Evolutionary conservation across 2,113 vertebrate genomes (phyloP), one percentile per base, ranked within the genome.

Genomic region (Chaetodon trifascialis): DNA sequence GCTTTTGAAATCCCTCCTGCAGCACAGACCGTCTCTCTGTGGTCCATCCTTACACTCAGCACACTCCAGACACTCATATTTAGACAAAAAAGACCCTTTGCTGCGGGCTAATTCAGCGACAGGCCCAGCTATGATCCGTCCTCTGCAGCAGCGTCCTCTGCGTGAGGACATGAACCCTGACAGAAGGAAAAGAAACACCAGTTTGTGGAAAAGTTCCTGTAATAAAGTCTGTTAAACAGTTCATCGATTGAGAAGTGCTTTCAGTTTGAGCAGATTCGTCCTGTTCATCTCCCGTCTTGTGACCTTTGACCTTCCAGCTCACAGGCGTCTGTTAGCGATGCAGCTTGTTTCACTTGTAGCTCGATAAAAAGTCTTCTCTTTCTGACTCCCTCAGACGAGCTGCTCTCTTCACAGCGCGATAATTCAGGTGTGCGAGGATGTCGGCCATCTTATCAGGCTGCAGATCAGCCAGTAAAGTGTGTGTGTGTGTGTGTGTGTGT

Each of bases 381-480:
- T 40, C 36, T 9, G 38, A 59, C 34, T 68, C 38, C 49, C 2
- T 11, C 40, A 63, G 62, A 73, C 17, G 25, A 64, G 71, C 51
- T 52, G 36, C 17, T 60, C 23, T 5, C 16, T 40, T 62, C 65
- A 25, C 64, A 55, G 69, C 66, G 40, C 66, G 59, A 44, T 15
- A 0, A 19, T 44, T 82, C 79, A 78, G 60, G 67, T 80, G 82
- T 77, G 34, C 46, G 60, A 80, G 46, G 75, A 70, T 30, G 49
- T 69, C n/a, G 12, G 44, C 62, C 51, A 44, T 76, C 38, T 76
- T 86, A 82, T 88, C 81, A 76, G 70, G 47, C 56, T 40, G 44
- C 21, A 56, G 73, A 80, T 88, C 86, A 73, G 81, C n/a, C 58
- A 47, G 19, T 64, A 21, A 70, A 25, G 78, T 68, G 68, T 65